phyloP scores from a whole-genome alignment of 2,888 invertebrate species.

The Erebia ligea region DNA sequence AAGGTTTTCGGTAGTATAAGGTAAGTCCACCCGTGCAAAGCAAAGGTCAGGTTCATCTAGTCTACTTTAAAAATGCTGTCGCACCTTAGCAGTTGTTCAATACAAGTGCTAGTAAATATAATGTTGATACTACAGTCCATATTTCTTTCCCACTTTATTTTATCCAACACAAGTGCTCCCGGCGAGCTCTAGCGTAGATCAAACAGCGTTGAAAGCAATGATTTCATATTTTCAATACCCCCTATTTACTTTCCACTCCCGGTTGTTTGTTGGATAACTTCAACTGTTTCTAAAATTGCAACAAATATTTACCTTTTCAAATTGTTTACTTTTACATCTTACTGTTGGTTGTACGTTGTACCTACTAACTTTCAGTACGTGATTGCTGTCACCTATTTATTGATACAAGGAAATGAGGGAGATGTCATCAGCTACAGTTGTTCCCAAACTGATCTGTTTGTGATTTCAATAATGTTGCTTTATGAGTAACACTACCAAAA shows the following conservation, averaged over 20 bases:
- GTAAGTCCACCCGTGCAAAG: too few species aligned
- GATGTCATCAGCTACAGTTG: too few species aligned
- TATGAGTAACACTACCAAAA: too few species aligned
- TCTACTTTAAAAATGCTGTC: too few species aligned
- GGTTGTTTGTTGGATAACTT: conserved; percentile 29
- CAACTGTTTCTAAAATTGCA: conserved; percentile 32
- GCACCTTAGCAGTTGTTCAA: too few species aligned
- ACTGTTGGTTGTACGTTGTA: not conserved
- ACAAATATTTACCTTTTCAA: conserved; percentile 33
- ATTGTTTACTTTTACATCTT: conserved; percentile 13
- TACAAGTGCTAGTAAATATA: not conserved
- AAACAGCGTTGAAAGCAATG: conserved; percentile 23
- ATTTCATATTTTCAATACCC: conserved; percentile 31
- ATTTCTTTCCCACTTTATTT: conserved; percentile 12
- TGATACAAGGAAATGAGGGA: too few species aligned
- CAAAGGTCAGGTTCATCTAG: too few species aligned
- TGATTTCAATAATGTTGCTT: too few species aligned
- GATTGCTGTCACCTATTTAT: too few species aligned
- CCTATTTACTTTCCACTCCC: conserved; percentile 31
- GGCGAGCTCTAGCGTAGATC: not conserved
- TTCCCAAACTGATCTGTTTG: too few species aligned
- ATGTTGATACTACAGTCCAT: not conserved
- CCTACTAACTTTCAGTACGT: not conserved
- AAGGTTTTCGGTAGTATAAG: too few species aligned
- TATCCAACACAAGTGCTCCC: conserved; percentile 8